Base-by-base conservation (phyloP, 2,113 vertebrate genomes). In the Morone saxatilis region DNA sequence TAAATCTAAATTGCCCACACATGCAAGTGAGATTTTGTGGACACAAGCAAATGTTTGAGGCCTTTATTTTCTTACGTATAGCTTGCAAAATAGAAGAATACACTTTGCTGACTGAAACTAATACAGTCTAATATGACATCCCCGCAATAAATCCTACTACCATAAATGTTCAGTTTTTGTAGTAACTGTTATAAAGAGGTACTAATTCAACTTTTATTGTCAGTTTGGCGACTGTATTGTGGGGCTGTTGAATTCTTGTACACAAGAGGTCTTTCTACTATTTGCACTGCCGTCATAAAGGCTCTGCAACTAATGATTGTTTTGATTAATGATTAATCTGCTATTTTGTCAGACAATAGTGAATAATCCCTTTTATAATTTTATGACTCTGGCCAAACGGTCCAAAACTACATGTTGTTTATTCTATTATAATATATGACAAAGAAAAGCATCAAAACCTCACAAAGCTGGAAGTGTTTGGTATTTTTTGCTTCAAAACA, bases 1-100 rank as follows among this genome's bases (percentile, higher is more conserved):
- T 78, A 78, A 87, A 84, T 71, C 71, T 71, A 73, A 86, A 87
- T 61, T 63, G 54, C 67, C 71, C 63, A 57, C 71, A 76, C 73
- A 81, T 38, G 81, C 69, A 69, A 75, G 59, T 19, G 54, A 73
- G 60, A 76, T 72, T 76, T 36, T 78, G 41, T 57, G 25, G n/a
- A 73, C 54, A 25, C 17, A 66, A 47, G 36, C 31, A 76, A 71
- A 80, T 5, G 6, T 60, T 53, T 16, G 4, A 22, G 59, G 43
- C n/a, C 48, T 80, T 51, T 51, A n/a, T 51, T 69, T 25, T 69
- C 36, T 41, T 43, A 40, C 22, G 56, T 76, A 48, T 16, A 78
- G 63, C 22, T 40, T 4, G 1, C 13, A 53, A 60, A 80, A 45
- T 11, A 40, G 68, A 80, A 57, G 7, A 31, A 47, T 20, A 50